A percentile compares a stretch with the other conserved stretches of the same genome.
Evolutionary conservation across 2,797 vertebrate species (phyloP).

Genomic region (Coluber constrictor): DNA sequence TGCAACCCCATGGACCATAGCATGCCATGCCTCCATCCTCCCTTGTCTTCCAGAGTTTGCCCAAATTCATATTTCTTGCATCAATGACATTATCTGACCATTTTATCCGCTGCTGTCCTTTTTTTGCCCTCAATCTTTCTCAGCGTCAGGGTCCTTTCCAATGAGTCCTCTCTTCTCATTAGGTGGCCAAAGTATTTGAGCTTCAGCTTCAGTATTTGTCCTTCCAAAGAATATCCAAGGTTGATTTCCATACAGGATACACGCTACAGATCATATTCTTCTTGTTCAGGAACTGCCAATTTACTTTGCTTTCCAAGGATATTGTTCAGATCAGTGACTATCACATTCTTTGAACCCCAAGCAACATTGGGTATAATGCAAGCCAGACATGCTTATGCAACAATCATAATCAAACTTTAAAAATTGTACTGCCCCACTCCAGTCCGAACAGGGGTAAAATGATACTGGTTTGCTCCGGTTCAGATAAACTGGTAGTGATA

Average conservation of each 20-base stretch:
- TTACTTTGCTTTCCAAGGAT: neutral
- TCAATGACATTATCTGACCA: neutral
- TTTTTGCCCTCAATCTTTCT: neutral
- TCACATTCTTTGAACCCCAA: neutral
- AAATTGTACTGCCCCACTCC: slow-evolving; percentile 2
- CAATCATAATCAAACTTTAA: neutral
- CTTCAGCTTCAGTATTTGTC: neutral
- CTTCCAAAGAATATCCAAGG: neutral
- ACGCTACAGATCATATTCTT: neutral
- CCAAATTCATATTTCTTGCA: neutral
- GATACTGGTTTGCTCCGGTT: no score
- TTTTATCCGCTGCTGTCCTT: neutral
- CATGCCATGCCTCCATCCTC: neutral
- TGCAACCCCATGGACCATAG: neutral
- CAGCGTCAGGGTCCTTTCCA: neutral
- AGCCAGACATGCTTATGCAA: slow-evolving; percentile 10
- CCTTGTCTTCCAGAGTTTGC: neutral
- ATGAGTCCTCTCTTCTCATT: neutral
- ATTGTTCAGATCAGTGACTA: neutral
- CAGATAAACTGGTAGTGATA: no score
- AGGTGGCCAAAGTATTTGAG: neutral
- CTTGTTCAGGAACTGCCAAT: slow-evolving; percentile 1
- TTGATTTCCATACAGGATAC: neutral
- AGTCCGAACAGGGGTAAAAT: neutral
- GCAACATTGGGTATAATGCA: neutral